Evolutionary conservation across 2,797 vertebrate genomes (phyloP).

Genomic region (Arremon aurantiirostris): DNA sequence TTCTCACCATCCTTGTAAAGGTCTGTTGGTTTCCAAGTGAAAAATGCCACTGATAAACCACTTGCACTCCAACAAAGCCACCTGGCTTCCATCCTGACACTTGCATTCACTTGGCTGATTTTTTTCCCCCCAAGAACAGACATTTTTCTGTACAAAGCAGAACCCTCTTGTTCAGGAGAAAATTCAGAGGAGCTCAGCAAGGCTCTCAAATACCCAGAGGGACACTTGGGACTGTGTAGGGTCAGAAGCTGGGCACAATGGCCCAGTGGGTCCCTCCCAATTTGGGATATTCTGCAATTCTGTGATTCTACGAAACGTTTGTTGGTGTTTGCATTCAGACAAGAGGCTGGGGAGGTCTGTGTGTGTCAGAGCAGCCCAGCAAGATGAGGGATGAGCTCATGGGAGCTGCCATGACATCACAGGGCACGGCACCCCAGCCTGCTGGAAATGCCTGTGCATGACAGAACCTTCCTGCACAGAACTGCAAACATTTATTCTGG

Average conservation of each 20-base stretch:
- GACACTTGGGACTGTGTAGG: neutral
- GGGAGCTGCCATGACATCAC: neutral
- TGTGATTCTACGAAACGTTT: fast-evolving
- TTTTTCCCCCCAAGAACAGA: neutral
- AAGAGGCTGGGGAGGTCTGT: neutral
- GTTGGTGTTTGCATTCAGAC: neutral
- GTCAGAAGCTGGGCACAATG: neutral
- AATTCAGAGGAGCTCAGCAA: neutral
- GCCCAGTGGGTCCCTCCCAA: neutral
- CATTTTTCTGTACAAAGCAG: neutral
- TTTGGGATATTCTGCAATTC: fast-evolving
- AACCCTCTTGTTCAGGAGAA: neutral
- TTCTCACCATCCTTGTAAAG: neutral
- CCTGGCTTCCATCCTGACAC: neutral
- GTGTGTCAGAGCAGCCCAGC: neutral
- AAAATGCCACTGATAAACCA: neutral
- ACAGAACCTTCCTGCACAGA: conserved; percentile 40
- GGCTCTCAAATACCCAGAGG: neutral
- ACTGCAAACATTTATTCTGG: conserved; percentile 71
- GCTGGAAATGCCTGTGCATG: neutral
- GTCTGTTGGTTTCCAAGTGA: neutral
- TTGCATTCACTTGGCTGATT: neutral
- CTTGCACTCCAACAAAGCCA: neutral
- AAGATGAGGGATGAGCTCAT: neutral
- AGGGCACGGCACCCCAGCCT: neutral